Evolutionary conservation across 35 echinoderm and acorn worm species (phyloP), one percentile per base, ranked within the genome.

Genomic region (Lytechinus pictus): DNA sequence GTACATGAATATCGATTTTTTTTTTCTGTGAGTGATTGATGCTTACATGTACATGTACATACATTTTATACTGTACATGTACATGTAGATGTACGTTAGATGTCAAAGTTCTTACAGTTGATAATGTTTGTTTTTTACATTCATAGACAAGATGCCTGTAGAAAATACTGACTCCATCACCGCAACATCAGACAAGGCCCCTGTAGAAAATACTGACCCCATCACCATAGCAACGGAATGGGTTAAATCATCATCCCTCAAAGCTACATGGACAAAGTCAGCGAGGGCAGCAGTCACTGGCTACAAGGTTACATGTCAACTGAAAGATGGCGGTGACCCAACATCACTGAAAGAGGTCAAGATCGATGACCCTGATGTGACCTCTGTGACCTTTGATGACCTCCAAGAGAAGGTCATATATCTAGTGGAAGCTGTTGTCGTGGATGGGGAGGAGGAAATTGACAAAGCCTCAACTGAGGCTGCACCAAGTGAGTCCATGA

Each of bases 201-300:
- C 12, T 79, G 19, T 24, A 79, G 66, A 24, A 16, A 24, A 79
- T 19, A 79, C 5, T 79, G 66, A 79, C 66, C 21, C 66, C 66
- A 79, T 79, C 66, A 79, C 66, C 66, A 24, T 79, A 79, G 66
- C 66, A 79, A 79, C 66, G n/a, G 66, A 79, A 16, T 79, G 66
- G 66, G 66, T 79, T 7, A 14, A 79, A 79, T 79, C 66, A 79
- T n/a, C 66, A n/a, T 79, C 16, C 27, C 94, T 97, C 52, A 61
- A 29, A 94, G 95, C 94, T 16, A 71, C 92, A 24, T 97, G 97
- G 97, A 94, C 9, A n/a, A 95, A 97, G 90, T 95, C 97, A 57
- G 28, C 88, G 12, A 93, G 95, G 33, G 92, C 87, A 21, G 29
- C 44, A 52, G 57, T 95, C 13, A 95, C 92, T 24, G 95, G 95